Conservation (phyloP, 2,113 vertebrate genomes). For the Sinocyclocheilus anophthalmus region DNA sequence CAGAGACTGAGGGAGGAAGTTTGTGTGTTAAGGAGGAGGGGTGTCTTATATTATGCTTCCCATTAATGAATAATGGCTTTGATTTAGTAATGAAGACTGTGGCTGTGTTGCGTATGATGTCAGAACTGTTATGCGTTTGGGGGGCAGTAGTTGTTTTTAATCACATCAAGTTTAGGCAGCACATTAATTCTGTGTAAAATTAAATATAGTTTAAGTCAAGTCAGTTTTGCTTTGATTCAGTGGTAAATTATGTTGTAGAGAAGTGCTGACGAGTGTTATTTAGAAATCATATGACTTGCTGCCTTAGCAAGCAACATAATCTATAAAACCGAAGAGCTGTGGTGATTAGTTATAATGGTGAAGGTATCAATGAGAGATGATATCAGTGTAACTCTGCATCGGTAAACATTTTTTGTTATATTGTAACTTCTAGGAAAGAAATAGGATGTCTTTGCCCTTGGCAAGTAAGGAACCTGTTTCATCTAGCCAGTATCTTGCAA, state of each 20-base stretch:
- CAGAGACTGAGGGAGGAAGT: constrained; percentile 3
- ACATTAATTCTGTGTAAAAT: background rate
- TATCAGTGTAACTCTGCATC: background rate
- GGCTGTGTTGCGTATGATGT: background rate
- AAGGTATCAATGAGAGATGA: background rate
- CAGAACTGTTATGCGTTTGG: background rate
- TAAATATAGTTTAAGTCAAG: background rate
- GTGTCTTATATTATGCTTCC: constrained; percentile 27
- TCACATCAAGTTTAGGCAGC: background rate
- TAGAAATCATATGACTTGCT: background rate
- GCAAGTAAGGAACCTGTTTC: background rate
- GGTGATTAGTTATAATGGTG: background rate
- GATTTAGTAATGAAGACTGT: background rate
- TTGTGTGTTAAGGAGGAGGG: constrained; percentile 12
- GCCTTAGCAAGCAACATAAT: background rate
- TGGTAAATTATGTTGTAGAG: background rate
- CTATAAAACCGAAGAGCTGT: background rate
- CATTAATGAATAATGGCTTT: constrained; percentile 28
- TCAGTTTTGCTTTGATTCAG: background rate
- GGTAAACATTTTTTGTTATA: background rate
- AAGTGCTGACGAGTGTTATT: background rate
- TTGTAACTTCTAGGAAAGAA: background rate
- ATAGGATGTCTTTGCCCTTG: background rate
- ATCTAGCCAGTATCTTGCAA: background rate
- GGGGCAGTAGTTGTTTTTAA: background rate